Evolutionary conservation across 2,113 vertebrate species (phyloP), one percentile per base, ranked within the genome.

Genomic region (Hemichromis elongatus): DNA sequence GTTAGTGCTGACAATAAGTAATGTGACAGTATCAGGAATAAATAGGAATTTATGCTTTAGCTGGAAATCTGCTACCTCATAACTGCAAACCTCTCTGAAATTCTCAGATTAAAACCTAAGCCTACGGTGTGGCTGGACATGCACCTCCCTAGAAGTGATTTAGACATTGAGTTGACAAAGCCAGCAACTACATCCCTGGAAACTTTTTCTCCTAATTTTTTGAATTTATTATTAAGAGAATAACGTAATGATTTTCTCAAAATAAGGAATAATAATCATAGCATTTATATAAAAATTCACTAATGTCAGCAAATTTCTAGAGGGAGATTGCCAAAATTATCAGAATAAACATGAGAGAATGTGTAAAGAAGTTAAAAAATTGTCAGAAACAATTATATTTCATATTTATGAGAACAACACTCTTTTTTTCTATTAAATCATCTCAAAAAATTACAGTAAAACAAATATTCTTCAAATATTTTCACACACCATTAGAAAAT

Each of bases 271-370:
- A 37, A 63, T 35, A 61, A 61, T 33, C 30, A 61, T 35, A 61
- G 57, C 35, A 35, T 35, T 9, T 7, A 9, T 61, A 6, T 61
- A 61, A 61, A 61, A 18, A 61, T 33, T 61, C 57, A 61, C 57
- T 35, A 35, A 61, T 11, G 57, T 61, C 57, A 35, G 57, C 57
- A 61, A 61, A 61, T n/a, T 61, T 18, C 57, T 61, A 9, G 30
- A 61, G 30, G 9, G 30, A 35, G 18, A 61, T 4, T 61, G 0
- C 30, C 35, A 30, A 61, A 35, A 1, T 9, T 63, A 37, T 63
- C 18, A 0, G 0, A 63, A 63, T 63, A 4, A 3, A 37, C 30
- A 61, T 63, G 30, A 63, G 59, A 0, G 2, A n/a, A 35, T 37
- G 18, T n/a, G 35, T 56, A 56, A 56, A 7, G 11, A 55, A 26